phyloP scores from a whole-genome alignment of 1,140 invertebrate genomes.

The Diabrotica virgifera region DNA sequence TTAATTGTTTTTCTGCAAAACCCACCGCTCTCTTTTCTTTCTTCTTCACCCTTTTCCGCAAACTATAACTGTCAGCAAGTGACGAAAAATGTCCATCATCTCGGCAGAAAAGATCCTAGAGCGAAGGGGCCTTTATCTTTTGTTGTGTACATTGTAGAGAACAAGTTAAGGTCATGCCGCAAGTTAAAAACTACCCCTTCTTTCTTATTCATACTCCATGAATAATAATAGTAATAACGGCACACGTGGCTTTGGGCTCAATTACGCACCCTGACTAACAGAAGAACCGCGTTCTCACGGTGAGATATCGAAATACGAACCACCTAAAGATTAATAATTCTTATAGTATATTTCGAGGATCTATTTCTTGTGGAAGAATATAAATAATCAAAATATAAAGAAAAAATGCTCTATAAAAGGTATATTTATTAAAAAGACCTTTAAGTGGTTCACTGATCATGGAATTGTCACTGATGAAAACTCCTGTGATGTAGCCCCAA shows the following conservation, averaged over 20 bases:
- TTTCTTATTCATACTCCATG: slow-evolving; percentile 5
- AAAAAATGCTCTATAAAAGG: no score
- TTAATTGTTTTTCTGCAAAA: slow-evolving; percentile 11
- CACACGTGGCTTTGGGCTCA: slow-evolving; percentile 15
- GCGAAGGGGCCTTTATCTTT: slow-evolving; percentile 5
- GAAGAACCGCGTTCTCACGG: neutral
- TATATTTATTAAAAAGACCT: no score
- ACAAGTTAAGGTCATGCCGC: slow-evolving; percentile 21
- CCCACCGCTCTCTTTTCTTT: neutral
- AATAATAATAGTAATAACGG: slow-evolving; percentile 17
- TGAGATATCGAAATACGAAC: neutral
- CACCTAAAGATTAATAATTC: no score
- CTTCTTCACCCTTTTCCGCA: slow-evolving; percentile 15
- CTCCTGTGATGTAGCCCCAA: no score
- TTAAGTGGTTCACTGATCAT: no score
- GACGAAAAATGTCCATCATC: slow-evolving; percentile 17
- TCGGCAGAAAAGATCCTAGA: neutral
- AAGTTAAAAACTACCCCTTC: slow-evolving; percentile 6
- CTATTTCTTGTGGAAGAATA: no score
- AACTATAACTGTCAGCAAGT: slow-evolving; percentile 22
- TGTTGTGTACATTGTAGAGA: neutral
- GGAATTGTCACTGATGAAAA: no score
- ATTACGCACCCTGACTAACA: slow-evolving; percentile 9
- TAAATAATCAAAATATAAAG: no score
- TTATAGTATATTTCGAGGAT: no score